phyloP scores from a whole-genome alignment of 2,797 vertebrate genomes.

The Thaleichthys pacificus region DNA sequence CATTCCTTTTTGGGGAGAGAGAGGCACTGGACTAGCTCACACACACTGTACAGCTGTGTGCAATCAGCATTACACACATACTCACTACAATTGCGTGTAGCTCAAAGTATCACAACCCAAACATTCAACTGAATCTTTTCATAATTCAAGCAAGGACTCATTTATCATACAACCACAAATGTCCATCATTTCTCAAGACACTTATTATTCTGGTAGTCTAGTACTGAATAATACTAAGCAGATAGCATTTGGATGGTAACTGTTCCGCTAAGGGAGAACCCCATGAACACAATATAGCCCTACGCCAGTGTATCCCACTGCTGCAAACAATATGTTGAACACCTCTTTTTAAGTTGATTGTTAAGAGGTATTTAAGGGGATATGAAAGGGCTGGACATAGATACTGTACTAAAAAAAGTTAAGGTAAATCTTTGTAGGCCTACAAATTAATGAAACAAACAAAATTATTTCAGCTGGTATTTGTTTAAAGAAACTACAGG shows the following conservation, averaged over 20 bases:
- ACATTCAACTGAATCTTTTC: background rate
- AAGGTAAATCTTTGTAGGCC: no score
- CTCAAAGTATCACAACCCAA: conserved; percentile 3
- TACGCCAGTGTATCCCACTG: background rate
- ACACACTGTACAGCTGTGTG: conserved; percentile 52
- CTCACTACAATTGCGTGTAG: conserved; percentile 14
- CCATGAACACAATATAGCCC: background rate
- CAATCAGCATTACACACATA: conserved; percentile 45
- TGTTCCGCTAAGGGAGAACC: background rate
- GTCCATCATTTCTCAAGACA: conserved; percentile 34
- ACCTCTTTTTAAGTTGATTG: background rate
- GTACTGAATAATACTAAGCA: conserved; percentile 24
- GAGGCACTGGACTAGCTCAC: conserved; percentile 60
- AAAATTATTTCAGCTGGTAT: background rate
- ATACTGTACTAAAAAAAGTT: no score
- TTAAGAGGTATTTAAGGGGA: no score
- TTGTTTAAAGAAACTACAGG: background rate
- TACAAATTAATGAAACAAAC: background rate
- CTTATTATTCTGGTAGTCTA: conserved; percentile 20
- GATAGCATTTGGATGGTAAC: background rate
- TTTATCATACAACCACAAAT: conserved; percentile 48
- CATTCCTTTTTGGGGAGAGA: conserved; percentile 55
- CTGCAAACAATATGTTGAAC: no score
- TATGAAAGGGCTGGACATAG: no score
- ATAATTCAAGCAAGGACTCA: conserved; percentile 19